A percentile compares a stretch with the other conserved stretches of the same genome.
These are phyloP conservation scores for Aix galericulata DNA, from an alignment of 2,113 vertebrate species.

Conservation along the genomic window DNA sequence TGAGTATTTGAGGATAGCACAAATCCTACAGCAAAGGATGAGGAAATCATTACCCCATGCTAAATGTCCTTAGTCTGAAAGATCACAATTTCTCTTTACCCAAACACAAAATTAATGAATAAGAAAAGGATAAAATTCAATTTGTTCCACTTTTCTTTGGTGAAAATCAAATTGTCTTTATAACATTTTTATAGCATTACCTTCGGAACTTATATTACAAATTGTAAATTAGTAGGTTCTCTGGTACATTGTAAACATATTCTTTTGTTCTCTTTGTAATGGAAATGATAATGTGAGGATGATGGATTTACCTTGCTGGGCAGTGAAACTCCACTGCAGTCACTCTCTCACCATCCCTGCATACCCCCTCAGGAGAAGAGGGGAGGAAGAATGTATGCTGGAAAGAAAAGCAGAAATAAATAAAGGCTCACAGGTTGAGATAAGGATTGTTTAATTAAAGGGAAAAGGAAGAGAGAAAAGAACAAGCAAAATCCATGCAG, in stretches of 20 bases:
- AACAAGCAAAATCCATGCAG: too few species aligned
- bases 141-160: not conserved
- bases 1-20: not conserved
- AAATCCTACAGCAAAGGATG: not conserved
- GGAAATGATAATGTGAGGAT: not conserved
- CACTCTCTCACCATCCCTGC: too few species aligned
- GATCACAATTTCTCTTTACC: accelerated
- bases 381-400: too few species aligned
- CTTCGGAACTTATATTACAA: not conserved
- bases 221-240: not conserved
- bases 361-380: too few species aligned
- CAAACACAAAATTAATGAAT: not conserved
- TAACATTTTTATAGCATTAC: not conserved
- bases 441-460: too few species aligned
- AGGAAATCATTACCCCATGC: not conserved
- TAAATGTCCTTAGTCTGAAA: not conserved
- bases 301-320: too few species aligned
- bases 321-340: too few species aligned
- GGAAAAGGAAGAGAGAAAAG: too few species aligned
- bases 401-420: too few species aligned
- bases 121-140: not conserved
- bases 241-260: not conserved
- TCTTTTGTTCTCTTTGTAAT: not conserved
- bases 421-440: too few species aligned
- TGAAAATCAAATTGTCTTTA: not conserved